A percentile compares a stretch with the other conserved stretches of the same genome.
phyloP scores from a whole-genome alignment of 2,113 vertebrate species.

The Myrmecophaga tridactyla region DNA sequence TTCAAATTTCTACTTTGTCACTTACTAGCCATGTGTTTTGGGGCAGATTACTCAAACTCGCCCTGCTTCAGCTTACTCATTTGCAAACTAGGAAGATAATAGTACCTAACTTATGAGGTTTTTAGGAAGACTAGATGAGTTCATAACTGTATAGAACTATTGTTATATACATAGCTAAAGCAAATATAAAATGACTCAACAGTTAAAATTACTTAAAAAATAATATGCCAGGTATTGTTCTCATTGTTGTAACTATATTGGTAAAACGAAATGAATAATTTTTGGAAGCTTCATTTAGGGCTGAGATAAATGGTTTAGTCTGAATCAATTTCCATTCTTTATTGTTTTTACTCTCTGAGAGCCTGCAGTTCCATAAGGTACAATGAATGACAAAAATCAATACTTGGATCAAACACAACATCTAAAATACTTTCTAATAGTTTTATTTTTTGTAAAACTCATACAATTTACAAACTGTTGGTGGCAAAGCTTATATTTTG shows the following conservation, averaged over 20 bases:
- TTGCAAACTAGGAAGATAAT: not conserved
- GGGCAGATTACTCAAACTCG: not conserved
- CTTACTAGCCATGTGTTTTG: not conserved
- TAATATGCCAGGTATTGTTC: not conserved
- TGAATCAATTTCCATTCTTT: not conserved
- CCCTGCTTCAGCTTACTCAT: not conserved
- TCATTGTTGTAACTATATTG: not conserved
- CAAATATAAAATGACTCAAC: not conserved
- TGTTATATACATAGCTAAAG: not conserved
- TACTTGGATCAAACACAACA: not conserved
- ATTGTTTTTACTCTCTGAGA: not conserved
- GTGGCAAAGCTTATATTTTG: not conserved
- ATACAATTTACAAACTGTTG: not conserved
- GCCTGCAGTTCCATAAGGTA: not conserved
- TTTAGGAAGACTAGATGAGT: not conserved
- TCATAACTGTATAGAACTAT: not conserved
- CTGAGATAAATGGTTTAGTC: not conserved
- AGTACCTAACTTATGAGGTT: not conserved
- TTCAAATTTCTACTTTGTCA: not conserved
- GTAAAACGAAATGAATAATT: not conserved
- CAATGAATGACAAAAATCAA: not conserved
- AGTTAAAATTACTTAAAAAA: not conserved
- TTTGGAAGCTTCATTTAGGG: not conserved
- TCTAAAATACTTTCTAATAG: conserved; percentile 18
- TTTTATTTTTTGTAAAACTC: conserved; percentile 39